Conservation (phyloP, 2,113 vertebrate genomes). For the Euleptes europaea region DNA sequence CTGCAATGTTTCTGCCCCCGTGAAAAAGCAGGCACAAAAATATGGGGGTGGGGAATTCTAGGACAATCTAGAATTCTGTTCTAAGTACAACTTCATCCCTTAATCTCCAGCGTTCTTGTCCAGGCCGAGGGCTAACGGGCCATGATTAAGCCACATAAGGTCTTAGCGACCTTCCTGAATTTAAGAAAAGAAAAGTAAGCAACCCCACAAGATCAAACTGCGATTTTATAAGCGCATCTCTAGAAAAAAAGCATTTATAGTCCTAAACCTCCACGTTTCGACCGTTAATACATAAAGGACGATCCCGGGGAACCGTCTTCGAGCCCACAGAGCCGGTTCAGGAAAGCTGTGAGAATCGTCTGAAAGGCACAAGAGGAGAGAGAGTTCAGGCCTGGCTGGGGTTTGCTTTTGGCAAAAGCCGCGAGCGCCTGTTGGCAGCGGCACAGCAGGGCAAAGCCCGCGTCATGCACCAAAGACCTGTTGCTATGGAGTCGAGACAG, state of each 20-base stretch:
- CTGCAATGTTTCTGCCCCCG: neutral
- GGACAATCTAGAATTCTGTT: conserved; percentile 48
- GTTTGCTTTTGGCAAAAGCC: neutral
- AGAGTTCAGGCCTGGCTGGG: neutral
- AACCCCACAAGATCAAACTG: conserved; percentile 50
- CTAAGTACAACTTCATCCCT: conserved; percentile 29
- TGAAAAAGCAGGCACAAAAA: conserved; percentile 53
- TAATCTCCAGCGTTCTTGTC: conserved; percentile 41
- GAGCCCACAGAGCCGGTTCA: conserved; percentile 49
- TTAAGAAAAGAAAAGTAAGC: conserved; percentile 32
- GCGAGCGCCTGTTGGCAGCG: too few species aligned
- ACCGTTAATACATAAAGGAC: conserved; percentile 53
- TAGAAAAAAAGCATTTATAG: conserved; percentile 62
- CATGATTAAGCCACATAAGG: conserved; percentile 48
- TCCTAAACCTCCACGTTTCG: conserved; percentile 48
- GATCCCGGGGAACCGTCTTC: conserved; percentile 51
- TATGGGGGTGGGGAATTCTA: conserved; percentile 26
- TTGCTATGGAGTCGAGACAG: neutral
- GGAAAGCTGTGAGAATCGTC: conserved; percentile 53
- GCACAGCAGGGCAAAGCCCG: too few species aligned
- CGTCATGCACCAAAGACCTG: too few species aligned
- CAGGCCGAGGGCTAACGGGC: conserved; percentile 43
- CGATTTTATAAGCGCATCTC: conserved; percentile 52
- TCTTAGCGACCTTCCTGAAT: conserved; percentile 26
- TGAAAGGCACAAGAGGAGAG: conserved; percentile 48